Evolutionary conservation across 1,140 invertebrate genomes (phyloP), one percentile per base, ranked within the genome.

Genomic region (Penaeus japonicus): DNA sequence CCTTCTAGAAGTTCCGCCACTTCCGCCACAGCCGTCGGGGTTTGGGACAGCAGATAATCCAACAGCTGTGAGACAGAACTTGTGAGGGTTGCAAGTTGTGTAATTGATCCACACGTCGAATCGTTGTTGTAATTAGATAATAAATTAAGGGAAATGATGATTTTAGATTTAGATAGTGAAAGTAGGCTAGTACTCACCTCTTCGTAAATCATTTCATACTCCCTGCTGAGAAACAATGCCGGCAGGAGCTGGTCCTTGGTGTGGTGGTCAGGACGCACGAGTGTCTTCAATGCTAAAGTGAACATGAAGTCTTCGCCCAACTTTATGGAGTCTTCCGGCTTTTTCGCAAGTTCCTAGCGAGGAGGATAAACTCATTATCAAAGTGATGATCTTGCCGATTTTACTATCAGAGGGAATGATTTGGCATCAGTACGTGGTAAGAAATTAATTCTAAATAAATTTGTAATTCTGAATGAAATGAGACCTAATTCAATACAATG

Each of bases 121-220:
- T 47, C 10, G 15, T 47, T 47, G 15, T 47, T 15, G 10, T 47
- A 10, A 47, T 12, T 47, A 47, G 47, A 15, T 12, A 47, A 7
- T 47, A 1, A 47, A 47, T 47, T 47, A 7, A 47, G 4, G 5
- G 15, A 47, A 12, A 12, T 39, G 39, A 39, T 3, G 39, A 39
- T 3, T 47, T 47, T 12, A 47, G 47, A 47, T 47, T 12, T 47
- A 47, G 15, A 12, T 47, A 12, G 15, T 47, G 47, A 47, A 47
- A 47, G 15, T 15, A 15, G 47, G 10, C 10, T 47, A 1, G 5
- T 17, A n/a, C 55, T 81, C 35, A 83, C 87, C 80, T 88, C 87
- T n/a, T 88, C 79, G 22, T 88, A 88, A 7, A 88, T 81, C 80
- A 88, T 78, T 54, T 88, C 80, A 73, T 83, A 77, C 70, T 88